Evolutionary conservation across 2,888 invertebrate species (phyloP).

Genomic region (Lithophane semibrunnea): DNA sequence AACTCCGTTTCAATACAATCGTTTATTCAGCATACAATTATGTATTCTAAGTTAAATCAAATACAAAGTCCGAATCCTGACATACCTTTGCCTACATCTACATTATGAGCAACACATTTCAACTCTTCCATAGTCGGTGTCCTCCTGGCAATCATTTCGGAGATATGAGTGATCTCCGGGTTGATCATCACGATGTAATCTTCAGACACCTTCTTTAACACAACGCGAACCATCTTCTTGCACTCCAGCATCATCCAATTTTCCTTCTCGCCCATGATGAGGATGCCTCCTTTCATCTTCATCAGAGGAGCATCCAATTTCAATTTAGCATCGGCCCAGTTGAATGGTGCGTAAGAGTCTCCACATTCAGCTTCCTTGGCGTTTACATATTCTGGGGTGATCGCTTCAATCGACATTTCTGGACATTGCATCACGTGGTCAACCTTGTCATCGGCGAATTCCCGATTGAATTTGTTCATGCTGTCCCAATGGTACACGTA

Average conservation of each 20-base stretch:
- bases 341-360: constrained; percentile 22
- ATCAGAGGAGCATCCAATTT: constrained; percentile 40
- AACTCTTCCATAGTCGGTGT: constrained; percentile 30
- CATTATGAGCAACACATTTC: constrained; percentile 55
- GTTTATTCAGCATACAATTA: background rate
- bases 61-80: constrained; percentile 23
- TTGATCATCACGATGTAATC: constrained; percentile 50
- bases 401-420: constrained; percentile 23
- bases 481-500: constrained; percentile 61
- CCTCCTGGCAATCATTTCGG: constrained; percentile 41
- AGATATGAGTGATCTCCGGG: constrained; percentile 35
- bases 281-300: constrained; percentile 29
- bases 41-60: background rate
- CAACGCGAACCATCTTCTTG: constrained; percentile 27
- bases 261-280: constrained; percentile 45
- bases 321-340: constrained; percentile 54
- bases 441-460: constrained; percentile 14
- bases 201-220: constrained; percentile 43
- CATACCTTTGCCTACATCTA: constrained; percentile 43
- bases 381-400: constrained; percentile 33
- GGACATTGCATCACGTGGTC: constrained; percentile 35
- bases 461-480: constrained; percentile 19
- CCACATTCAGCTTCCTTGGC: constrained; percentile 38
- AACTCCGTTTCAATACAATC: background rate
- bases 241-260: constrained; percentile 57